Base-by-base conservation (phyloP, 1,140 invertebrate genomes). In the Argopecten irradians region DNA sequence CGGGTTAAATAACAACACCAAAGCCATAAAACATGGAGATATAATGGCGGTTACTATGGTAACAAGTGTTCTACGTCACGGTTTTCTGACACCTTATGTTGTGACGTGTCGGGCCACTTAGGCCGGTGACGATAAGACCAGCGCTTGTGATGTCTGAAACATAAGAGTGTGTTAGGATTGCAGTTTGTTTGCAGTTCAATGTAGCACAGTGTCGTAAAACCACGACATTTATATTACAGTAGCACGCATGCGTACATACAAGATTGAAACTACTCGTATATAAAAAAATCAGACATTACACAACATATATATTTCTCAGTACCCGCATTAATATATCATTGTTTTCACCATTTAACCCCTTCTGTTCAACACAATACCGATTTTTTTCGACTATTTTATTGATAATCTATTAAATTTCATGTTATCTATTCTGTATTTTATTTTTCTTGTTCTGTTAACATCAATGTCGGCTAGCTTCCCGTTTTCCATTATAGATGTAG, bases 31-130 rank as follows among this genome's bases (percentile, higher is more conserved):
- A 71, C 55, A 71, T 11, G n/a, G 55, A n/a, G 55, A 71, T 28
- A 71, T 71, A 71, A 71, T n/a, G 55, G 55, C 22, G 28, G n/a
- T 71, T 28, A 1, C 55, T n/a, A 71, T 71, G 55, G 55, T n/a
- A 71, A 71, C 55, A n/a, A 71, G 55, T 16, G 55, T 28, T 71
- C 55, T 71, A 71, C 55, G 55, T 71, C 55, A 71, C 55, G 55
- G 1, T 0, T 71, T 71, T n/a, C 7, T 71, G 55, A 71, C 55
- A 71, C 55, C n/a, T 28, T 71, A 71, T 28, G 55, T 71, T 22
- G 28, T 71, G 55, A 71, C 55, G 55, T 28, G 55, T 5, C 5
- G 55, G 2, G 55, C 55, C 55, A 71, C 55, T 71, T 71, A 71
- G 55, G 7, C 55, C 55, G 16, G 55, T n/a, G n/a, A 28, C 5